phyloP scores from a whole-genome alignment of 2,888 invertebrate genomes.

The Acleris holmiana region DNA sequence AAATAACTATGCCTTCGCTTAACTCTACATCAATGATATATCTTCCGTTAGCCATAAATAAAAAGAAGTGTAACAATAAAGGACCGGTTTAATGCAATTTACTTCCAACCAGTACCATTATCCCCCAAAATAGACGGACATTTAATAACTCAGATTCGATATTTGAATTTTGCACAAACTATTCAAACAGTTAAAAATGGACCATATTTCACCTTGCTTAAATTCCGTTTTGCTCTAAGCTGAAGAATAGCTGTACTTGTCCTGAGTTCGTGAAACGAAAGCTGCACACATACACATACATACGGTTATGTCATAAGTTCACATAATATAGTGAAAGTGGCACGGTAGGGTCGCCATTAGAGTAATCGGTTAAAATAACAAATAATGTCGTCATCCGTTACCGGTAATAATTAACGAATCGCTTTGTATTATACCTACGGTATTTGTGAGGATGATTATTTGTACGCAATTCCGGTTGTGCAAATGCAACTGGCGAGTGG shows the following conservation, averaged over 20 bases:
- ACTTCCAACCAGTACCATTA: too few species aligned
- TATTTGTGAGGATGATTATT: too few species aligned
- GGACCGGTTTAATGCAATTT: too few species aligned
- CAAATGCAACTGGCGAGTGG: too few species aligned
- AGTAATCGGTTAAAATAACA: conserved; percentile 17
- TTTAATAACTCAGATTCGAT: not conserved
- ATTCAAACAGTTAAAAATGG: not conserved
- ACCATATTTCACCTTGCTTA: not conserved
- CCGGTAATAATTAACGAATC: not conserved
- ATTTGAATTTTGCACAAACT: not conserved
- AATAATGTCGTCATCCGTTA: conserved; percentile 2
- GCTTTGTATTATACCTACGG: not conserved
- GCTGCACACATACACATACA: conserved; percentile 4
- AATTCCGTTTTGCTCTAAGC: not conserved
- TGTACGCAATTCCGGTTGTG: too few species aligned
- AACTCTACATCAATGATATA: too few species aligned
- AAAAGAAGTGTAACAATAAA: too few species aligned
- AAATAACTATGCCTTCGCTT: too few species aligned
- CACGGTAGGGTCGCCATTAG: conserved; percentile 6
- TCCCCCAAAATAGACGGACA: too few species aligned
- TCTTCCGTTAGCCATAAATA: too few species aligned
- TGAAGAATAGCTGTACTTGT: not conserved
- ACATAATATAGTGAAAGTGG: conserved; percentile 23
- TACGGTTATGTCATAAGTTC: conserved; percentile 15
- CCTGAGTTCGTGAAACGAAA: not conserved